phyloP scores from a whole-genome alignment of 2,797 vertebrate genomes.

The Sebastes wilsoni region DNA sequence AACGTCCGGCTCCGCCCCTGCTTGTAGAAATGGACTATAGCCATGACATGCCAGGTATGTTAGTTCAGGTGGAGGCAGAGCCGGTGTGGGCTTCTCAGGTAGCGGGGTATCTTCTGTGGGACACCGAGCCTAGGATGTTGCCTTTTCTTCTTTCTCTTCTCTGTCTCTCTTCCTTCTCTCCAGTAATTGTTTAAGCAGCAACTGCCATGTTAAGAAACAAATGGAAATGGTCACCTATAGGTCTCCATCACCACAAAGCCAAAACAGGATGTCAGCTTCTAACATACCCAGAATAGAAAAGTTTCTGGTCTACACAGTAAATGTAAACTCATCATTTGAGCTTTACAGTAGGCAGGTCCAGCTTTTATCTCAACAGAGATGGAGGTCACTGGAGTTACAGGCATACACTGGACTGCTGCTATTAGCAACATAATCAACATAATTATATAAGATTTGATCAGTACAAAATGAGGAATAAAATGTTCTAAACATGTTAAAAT shows the following conservation, averaged over 20 bases:
- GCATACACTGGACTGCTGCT: background rate
- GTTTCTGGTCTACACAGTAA: background rate
- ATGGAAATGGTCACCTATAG: background rate
- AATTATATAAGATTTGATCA: background rate
- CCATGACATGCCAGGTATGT: background rate
- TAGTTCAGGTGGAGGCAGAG: background rate
- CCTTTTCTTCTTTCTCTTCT: background rate
- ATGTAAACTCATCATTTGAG: background rate
- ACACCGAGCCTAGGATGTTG: accelerated
- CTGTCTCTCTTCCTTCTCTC: background rate
- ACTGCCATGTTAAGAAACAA: background rate
- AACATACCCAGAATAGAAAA: background rate
- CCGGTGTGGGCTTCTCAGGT: background rate
- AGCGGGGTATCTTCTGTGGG: background rate
- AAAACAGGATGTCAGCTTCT: background rate
- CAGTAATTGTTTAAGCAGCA: background rate
- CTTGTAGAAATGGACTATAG: background rate
- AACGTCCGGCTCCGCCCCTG: too few species aligned
- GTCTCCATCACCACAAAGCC: background rate
- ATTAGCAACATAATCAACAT: background rate
- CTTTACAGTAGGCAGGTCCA: background rate
- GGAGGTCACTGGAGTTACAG: background rate
- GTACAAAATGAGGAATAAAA: background rate
- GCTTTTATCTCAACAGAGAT: background rate
- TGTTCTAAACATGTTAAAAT: background rate